Evolutionary conservation across 2,888 invertebrate genomes (phyloP), one percentile per base, ranked within the genome.

Genomic region (Bembecia ichneumoniformis): DNA sequence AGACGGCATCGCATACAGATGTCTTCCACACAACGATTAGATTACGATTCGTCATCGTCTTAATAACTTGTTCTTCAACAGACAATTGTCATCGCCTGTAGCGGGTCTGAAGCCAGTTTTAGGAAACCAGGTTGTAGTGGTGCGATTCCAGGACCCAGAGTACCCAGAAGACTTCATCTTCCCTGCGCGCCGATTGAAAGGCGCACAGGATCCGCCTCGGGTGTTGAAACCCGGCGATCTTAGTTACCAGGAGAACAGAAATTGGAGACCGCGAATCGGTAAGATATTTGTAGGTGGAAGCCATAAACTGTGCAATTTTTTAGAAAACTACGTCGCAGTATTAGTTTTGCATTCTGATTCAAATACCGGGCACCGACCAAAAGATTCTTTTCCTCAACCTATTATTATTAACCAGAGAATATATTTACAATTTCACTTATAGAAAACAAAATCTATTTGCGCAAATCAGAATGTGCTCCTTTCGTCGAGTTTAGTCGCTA

Each of bases 201-300:
- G 90, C 2, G 94, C 90, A 14, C 88, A 89, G 51, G 91, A 93
- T 59, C 95, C 97, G 1, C 89, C 91, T 0, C 82, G 89, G 55
- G 93, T 95, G 7, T 84, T 97, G 50, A 95, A 95, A 70, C 94
- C 96, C 0, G 92, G 91, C 36, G 91, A 94, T 73, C 88, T 93
- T 52, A 77, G 77, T 3, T 87, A 84, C n/a, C 83, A 89, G 64
- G 89, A 91, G 57, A 90, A 90, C 63, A 89, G 91, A 70, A 92
- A 93, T 68, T 95, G 92, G 90, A 86, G 92, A 50, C 94, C 96
- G 4, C 90, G 90, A 67, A 92, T 94, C 55, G 96, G 96, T 80
- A 43, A 34, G 20, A 20, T 4, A 3, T 17, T 28, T 7, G 0
- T 7, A 7, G 0, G 1, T 28, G 1, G 7, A 28, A 7, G 7